Base-by-base conservation (phyloP, 2,113 vertebrate genomes). In the Cheirogaleus medius region DNA sequence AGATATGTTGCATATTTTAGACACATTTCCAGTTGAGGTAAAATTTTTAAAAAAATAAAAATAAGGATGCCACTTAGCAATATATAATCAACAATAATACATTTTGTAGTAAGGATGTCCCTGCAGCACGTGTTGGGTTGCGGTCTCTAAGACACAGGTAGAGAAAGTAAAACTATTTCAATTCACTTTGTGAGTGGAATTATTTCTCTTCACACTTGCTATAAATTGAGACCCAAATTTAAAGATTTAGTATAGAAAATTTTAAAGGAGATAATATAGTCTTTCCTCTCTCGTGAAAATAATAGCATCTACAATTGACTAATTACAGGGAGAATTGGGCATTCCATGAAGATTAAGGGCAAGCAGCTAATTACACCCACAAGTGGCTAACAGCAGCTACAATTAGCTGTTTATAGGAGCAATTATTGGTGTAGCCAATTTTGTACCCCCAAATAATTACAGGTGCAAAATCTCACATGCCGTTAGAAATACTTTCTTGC, bases 381-480 rank as follows among this genome's bases (percentile, higher is more conserved):
- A 97, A 97, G 96, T 98, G 98, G 98, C 96, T 96, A 97, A 94
- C 95, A 64, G 95, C 89, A 97, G 93, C 96, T 96, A 97, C 98
- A 98, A 98, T 98, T 92, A 98, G 96, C 92, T 96, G 93, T 97
- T 97, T 96, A 97, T 97, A 95, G 96, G 96, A 94, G 92, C 96
- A 97, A 97, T 98, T 97, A 97, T 92, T 96, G 96, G 91, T 90
- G 96, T 94, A 97, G 96, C 96, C 96, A 96, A 96, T 97, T 98
- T 96, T 96, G 96, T 87, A 97, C 95, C 98, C 98, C 96, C 66
- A 98, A 98, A 98, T 98, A 97, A 97, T 96, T 97, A 93, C 97
- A 98, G 97, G 97, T 97, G 96, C 96, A 98, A 96, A 97, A 90
- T 87, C 90, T 95, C 95, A 92, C 89, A 76, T 83, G 87, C 91